Evolutionary conservation across 2,113 vertebrate species (phyloP).

Genomic region (Cynocephalus volans): DNA sequence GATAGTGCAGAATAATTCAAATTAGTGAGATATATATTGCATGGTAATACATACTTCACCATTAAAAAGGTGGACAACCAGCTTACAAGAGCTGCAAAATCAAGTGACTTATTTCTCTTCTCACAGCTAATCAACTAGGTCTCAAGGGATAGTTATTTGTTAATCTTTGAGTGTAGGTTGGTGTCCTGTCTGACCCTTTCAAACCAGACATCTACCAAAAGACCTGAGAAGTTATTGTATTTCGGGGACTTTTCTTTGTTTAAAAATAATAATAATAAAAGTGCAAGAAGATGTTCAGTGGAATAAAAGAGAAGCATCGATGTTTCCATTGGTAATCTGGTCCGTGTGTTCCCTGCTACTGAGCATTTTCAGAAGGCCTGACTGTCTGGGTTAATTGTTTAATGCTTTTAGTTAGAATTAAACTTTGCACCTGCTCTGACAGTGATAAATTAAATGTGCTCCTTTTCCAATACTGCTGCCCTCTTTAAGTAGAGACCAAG

Average conservation of each 20-base stretch:
- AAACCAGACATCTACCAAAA: constrained; percentile 80
- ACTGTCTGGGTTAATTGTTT: constrained; percentile 95
- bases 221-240: constrained; percentile 81
- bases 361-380: constrained; percentile 91
- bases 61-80: constrained; percentile 27
- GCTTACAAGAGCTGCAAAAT: constrained; percentile 59
- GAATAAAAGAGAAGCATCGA: constrained; percentile 86
- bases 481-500: constrained; percentile 94
- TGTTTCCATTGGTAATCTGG: constrained; percentile 90
- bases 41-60: not conserved
- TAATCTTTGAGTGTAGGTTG: constrained; percentile 75
- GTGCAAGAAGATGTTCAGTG: constrained; percentile 84
- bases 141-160: constrained; percentile 82
- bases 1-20: not conserved
- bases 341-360: constrained; percentile 90
- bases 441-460: constrained; percentile 95
- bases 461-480: constrained; percentile 93
- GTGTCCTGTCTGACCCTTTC: constrained; percentile 81
- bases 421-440: constrained; percentile 95
- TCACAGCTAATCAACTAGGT: constrained; percentile 67
- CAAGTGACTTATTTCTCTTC: constrained; percentile 67
- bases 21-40: not conserved
- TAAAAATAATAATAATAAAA: constrained; percentile 50
- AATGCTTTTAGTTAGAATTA: constrained; percentile 96
- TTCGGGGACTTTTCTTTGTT: constrained; percentile 76